phyloP scores from a whole-genome alignment of 2,888 invertebrate genomes.

The Thyatira batis region DNA sequence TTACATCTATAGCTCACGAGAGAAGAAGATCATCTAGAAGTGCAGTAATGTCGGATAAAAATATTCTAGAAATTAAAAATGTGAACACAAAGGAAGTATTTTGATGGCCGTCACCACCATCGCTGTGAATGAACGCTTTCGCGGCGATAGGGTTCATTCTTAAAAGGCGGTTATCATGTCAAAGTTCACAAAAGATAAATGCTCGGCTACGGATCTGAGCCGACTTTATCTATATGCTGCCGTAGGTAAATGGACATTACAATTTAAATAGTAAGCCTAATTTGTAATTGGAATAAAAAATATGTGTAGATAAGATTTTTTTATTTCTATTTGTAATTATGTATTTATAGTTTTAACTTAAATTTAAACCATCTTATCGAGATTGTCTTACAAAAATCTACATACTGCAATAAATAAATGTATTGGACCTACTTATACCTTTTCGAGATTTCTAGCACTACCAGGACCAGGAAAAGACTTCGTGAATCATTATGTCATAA shows the following conservation, averaged over 20 bases:
- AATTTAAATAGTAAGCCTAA: constrained; percentile 9
- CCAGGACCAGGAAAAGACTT: constrained; percentile 24
- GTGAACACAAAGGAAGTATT: constrained; percentile 15
- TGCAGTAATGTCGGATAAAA: no score
- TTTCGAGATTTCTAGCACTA: constrained; percentile 7
- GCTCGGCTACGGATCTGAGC: constrained; percentile 32
- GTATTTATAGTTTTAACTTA: no score
- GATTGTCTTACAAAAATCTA: no score
- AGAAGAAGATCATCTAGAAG: no score
- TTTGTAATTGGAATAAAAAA: background rate
- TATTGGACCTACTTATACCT: no score
- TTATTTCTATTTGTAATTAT: no score
- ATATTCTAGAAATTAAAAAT: background rate
- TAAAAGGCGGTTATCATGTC: constrained; percentile 66
- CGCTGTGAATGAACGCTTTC: constrained; percentile 69
- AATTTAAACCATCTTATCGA: no score
- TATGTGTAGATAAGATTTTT: background rate
- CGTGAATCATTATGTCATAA: constrained; percentile 21
- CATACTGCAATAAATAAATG: no score
- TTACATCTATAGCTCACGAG: no score
- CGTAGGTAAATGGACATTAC: constrained; percentile 12
- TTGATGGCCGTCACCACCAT: constrained; percentile 31
- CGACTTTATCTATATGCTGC: constrained; percentile 19
- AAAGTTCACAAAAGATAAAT: constrained; percentile 69
- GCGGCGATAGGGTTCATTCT: constrained; percentile 65